Evolutionary conservation across 2,888 invertebrate genomes (phyloP).

Genomic region (Plemyria rubiginata): DNA sequence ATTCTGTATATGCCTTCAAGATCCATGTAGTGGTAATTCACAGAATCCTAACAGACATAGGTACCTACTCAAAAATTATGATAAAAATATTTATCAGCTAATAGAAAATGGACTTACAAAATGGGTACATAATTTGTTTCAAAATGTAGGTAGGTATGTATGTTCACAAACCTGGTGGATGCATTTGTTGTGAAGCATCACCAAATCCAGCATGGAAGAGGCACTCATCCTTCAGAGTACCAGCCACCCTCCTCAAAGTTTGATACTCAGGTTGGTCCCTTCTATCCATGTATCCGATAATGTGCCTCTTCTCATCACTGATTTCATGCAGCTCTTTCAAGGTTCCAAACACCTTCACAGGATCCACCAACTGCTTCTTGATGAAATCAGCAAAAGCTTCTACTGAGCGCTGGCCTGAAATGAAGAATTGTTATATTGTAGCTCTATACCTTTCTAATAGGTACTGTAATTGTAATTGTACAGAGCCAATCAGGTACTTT

Average conservation of each 20-base stretch:
- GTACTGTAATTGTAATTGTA: too few species aligned
- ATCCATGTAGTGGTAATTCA: too few species aligned
- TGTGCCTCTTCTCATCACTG: slow-evolving; percentile 92
- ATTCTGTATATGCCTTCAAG: too few species aligned
- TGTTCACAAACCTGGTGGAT: slow-evolving; percentile 90
- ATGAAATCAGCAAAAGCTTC: slow-evolving; percentile 96
- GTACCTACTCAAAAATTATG: too few species aligned
- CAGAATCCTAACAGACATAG: too few species aligned
- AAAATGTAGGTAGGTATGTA: too few species aligned
- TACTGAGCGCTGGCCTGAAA: slow-evolving; percentile 89
- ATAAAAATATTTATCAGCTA: too few species aligned
- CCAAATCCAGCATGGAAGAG: slow-evolving; percentile 97
- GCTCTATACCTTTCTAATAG: too few species aligned
- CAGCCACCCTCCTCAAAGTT: slow-evolving; percentile 92
- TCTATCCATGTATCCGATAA: slow-evolving; percentile 95
- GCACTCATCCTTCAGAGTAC: slow-evolving; percentile 97
- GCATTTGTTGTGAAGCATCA: slow-evolving; percentile 91
- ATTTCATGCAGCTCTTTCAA: slow-evolving; percentile 89
- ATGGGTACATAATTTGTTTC: too few species aligned
- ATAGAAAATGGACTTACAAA: too few species aligned
- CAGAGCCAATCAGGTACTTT: too few species aligned
- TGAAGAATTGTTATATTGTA: too few species aligned
- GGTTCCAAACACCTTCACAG: slow-evolving; percentile 90
- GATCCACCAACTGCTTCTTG: slow-evolving; percentile 94
- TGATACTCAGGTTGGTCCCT: slow-evolving; percentile 93